Evolutionary conservation across 2,888 invertebrate genomes (phyloP).

Genomic region (Hydraecia micacea): DNA sequence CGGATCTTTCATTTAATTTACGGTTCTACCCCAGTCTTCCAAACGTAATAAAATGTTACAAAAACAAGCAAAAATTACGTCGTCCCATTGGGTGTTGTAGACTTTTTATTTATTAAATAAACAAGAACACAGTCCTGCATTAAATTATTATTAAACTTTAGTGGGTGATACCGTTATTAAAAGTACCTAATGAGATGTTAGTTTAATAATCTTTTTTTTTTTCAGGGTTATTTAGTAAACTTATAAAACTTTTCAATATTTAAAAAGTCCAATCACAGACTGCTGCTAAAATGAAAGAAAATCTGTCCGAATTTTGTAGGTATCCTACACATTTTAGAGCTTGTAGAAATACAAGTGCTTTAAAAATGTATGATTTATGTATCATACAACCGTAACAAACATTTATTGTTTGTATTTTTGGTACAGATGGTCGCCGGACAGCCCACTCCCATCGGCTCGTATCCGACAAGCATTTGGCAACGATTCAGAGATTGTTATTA

Average conservation of each 20-base stretch:
- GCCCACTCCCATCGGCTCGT: conserved; percentile 76
- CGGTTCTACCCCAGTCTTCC: conserved; percentile 87
- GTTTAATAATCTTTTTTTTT: neutral
- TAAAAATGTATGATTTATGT: conserved; percentile 77
- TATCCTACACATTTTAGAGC: conserved; percentile 16
- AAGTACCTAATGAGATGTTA: neutral
- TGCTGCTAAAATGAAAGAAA: neutral
- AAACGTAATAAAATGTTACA: conserved; percentile 86
- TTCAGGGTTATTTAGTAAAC: neutral
- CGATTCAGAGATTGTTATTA: conserved; percentile 86
- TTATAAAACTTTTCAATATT: neutral
- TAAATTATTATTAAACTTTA: conserved; percentile 21
- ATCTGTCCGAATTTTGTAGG: neutral
- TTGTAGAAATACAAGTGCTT: conserved; percentile 24
- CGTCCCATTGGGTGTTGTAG: conserved; percentile 71
- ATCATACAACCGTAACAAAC: conserved; percentile 72
- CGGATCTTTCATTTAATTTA: conserved; percentile 90
- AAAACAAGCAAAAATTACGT: conserved; percentile 88
- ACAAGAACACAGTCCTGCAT: conserved; percentile 28
- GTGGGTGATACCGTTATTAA: conserved; percentile 7
- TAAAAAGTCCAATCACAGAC: neutral
- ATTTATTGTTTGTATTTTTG: conserved; percentile 81
- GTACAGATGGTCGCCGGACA: conserved; percentile 77
- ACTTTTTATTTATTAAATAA: conserved; percentile 64
- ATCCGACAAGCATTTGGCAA: conserved; percentile 85